Conservation (phyloP, 2,113 vertebrate species). For the Crocuta crocuta region DNA sequence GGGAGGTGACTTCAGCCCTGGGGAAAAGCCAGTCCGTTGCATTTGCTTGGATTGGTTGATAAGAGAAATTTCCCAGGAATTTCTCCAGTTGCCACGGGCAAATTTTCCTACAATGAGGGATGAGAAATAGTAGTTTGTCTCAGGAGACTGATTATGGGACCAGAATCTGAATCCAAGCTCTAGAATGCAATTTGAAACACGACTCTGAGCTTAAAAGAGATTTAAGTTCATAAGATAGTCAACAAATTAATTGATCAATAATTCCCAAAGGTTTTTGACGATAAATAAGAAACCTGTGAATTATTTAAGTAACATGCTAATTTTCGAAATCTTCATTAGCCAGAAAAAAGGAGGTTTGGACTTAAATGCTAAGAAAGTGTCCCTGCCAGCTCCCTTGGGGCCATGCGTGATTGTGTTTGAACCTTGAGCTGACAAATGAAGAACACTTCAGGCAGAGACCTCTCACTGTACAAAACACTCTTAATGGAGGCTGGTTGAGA, state of each 20-base stretch:
- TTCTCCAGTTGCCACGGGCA: background rate
- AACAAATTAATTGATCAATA: background rate
- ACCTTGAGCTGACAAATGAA: background rate
- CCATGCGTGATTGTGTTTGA: background rate
- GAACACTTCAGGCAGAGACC: background rate
- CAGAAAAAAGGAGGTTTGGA: background rate
- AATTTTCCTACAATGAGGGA: background rate
- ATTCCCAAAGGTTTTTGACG: constrained; percentile 10
- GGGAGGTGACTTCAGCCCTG: background rate
- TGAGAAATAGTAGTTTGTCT: background rate
- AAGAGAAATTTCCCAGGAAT: background rate
- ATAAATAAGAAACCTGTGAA: background rate
- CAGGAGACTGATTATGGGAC: background rate
- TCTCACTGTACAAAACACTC: background rate
- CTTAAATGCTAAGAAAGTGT: background rate
- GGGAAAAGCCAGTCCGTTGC: background rate
- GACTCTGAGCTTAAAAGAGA: background rate
- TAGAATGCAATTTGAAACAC: background rate
- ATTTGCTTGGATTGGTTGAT: background rate
- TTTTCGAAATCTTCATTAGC: background rate
- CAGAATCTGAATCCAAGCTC: background rate
- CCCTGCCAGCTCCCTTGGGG: background rate
- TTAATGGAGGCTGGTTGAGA: background rate
- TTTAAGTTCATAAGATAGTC: background rate
- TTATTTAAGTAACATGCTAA: background rate